Base-by-base conservation (phyloP, 2,888 invertebrate species). In the Dynastes tityus region DNA sequence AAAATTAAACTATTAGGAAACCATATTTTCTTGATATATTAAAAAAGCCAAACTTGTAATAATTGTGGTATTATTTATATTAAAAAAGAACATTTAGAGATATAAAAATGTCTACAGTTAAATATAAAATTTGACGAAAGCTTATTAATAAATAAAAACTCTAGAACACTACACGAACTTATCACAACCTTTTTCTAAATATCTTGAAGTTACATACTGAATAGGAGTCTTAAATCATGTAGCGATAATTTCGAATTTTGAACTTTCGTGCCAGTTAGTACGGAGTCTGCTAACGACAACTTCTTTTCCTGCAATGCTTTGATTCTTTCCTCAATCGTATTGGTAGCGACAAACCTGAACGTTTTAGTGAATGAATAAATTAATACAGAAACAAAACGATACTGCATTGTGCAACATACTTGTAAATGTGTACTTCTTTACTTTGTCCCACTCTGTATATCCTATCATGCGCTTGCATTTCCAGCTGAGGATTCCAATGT, bases 401-500 rank as follows among this genome's bases (percentile, higher is more conserved):
- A 1, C 11, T 45, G 45, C 45, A 45, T 8, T 11, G 11, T 11
- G 11, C 8, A 8, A 45, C 45, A 11, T 85, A 96, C 95, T 96
- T 95, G 88, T 97, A 96, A 71, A 98, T 93, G 83, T 92, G 91
- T 0, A 98, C 97, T 83, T 92, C 88, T 85, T 94, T 95, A 68
- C 88, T 92, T 88, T 98, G 98, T 0, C 98, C 98, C 81, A 98
- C 94, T 80, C 98, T 90, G 89, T 98, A 97, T 80, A 98, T 94
- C 80, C 98, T 91, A 90, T 98, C 98, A 89, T 96, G 96, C 0
- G 98, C 98, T 88, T 98, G 98, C 63, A 94, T 92, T 89, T 99
- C 98, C 65, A 98, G 89, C 85, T 98, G 98, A 0, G 98, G 98
- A 91, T 98, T 99, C 97, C 98, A 99, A 89, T 98, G 98, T 75